Conservation (phyloP, 2,797 vertebrate species). For the Tokudaia muenninki region DNA sequence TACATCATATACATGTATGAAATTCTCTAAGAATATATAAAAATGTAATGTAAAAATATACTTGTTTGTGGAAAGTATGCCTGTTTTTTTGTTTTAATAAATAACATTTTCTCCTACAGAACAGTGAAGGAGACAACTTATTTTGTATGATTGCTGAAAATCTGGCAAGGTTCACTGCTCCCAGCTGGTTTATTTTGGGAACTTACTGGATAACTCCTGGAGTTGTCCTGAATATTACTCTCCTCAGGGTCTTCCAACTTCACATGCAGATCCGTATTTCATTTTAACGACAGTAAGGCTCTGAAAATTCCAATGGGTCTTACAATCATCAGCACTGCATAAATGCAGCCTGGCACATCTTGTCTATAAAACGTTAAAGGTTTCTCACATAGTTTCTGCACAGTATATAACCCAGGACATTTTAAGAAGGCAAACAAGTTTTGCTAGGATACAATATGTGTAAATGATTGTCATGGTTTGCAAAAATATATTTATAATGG, state of each 20-base stretch:
- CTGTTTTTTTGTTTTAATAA: background rate
- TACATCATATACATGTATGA: background rate
- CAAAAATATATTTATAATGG: background rate
- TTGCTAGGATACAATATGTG: background rate
- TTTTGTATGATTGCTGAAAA: conserved; percentile 61
- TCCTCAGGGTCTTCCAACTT: conserved; percentile 3
- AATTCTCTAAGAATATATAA: background rate
- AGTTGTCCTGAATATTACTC: conserved; percentile 22
- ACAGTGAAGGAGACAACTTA: conserved; percentile 9
- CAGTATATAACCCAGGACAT: conserved; percentile 26
- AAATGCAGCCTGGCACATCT: conserved; percentile 23
- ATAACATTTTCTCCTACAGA: conserved; percentile 16
- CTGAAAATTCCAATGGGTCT: conserved; percentile 72
- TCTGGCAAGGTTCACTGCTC: background rate
- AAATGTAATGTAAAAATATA: background rate
- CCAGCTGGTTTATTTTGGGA: conserved; percentile 40
- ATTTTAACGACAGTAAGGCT: conserved; percentile 61
- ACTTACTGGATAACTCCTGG: background rate
- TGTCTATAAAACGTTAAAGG: conserved; percentile 13
- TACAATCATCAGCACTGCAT: conserved; percentile 52
- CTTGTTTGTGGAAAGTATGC: background rate
- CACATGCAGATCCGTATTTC: conserved; percentile 57
- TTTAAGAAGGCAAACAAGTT: conserved; percentile 59
- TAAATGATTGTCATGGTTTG: background rate
- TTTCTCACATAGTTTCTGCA: conserved; percentile 7